These are phyloP conservation scores for Pasiphila rectangulata DNA, from an alignment of 2,888 invertebrate genomes.

Conservation along the genomic window DNA sequence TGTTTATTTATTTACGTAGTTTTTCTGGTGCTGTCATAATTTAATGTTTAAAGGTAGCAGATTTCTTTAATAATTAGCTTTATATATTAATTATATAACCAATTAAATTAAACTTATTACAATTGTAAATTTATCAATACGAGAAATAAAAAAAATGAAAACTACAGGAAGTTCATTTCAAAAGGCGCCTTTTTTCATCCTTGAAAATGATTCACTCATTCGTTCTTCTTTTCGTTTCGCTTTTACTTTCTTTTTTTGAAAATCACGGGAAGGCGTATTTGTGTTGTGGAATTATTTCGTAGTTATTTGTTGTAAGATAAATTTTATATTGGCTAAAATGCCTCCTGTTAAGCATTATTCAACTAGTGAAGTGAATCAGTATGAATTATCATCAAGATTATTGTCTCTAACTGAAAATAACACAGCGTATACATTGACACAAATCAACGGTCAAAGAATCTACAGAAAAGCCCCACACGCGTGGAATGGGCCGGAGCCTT, in stretches of 20 bases:
- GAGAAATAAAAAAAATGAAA: neutral
- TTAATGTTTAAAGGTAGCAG: no score
- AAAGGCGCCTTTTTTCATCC: conserved; percentile 53
- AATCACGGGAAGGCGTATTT: conserved; percentile 47
- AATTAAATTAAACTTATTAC: no score
- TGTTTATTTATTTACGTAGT: no score
- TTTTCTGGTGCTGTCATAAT: no score
- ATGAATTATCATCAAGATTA: conserved; percentile 77
- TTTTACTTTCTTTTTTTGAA: conserved; percentile 55
- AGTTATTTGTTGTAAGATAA: conserved; percentile 67
- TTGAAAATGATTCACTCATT: conserved; percentile 33
- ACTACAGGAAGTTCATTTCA: neutral
- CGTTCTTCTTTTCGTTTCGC: conserved; percentile 41
- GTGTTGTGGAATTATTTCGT: conserved; percentile 54
- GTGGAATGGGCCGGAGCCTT: conserved; percentile 76
- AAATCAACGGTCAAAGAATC: conserved; percentile 86
- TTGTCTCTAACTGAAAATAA: conserved; percentile 75
- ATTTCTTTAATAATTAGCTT: no score
- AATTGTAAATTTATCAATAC: neutral
- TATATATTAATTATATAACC: no score
- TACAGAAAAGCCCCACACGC: conserved; percentile 82
- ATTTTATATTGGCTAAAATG: conserved; percentile 67
- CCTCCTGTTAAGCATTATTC: conserved; percentile 75
- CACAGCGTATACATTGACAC: conserved; percentile 75
- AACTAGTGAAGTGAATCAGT: conserved; percentile 77